phyloP scores from a whole-genome alignment of 2,888 invertebrate species.

The Bimastos eiseni region DNA sequence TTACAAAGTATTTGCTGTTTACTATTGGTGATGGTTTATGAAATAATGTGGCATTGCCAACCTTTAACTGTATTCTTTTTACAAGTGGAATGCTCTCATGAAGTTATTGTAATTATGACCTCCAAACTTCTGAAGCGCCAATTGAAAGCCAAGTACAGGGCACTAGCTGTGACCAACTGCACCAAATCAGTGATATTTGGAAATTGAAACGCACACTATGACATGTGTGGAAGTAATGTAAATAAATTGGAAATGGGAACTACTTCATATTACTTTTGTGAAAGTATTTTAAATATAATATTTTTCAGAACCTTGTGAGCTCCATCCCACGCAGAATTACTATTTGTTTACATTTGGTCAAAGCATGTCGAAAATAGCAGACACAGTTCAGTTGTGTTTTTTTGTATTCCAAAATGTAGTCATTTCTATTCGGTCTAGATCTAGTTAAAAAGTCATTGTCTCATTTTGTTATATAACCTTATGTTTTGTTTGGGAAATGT shows the following conservation, averaged over 20 bases:
- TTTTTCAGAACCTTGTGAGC: not conserved
- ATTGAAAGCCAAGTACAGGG: too few species aligned
- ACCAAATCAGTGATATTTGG: too few species aligned
- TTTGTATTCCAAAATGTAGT: not conserved
- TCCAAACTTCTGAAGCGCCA: too few species aligned
- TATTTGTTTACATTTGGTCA: not conserved
- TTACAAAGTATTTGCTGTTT: not conserved
- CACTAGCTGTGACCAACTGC: too few species aligned
- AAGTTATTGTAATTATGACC: too few species aligned
- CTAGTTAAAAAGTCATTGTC: not conserved
- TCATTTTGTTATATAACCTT: not conserved
- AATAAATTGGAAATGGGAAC: not conserved
- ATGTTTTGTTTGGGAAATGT: not conserved
- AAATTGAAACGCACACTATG: too few species aligned
- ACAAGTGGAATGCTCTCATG: not conserved
- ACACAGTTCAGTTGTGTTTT: not conserved
- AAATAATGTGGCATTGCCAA: not conserved
- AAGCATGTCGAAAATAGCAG: not conserved
- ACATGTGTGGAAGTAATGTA: too few species aligned
- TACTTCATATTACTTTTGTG: not conserved
- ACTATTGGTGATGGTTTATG: not conserved
- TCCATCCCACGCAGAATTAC: not conserved
- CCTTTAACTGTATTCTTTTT: not conserved
- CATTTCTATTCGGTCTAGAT: not conserved
- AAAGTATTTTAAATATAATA: not conserved